Evolutionary conservation across 2,888 invertebrate species (phyloP), one percentile per base, ranked within the genome.

Genomic region (Leucophenga montana): DNA sequence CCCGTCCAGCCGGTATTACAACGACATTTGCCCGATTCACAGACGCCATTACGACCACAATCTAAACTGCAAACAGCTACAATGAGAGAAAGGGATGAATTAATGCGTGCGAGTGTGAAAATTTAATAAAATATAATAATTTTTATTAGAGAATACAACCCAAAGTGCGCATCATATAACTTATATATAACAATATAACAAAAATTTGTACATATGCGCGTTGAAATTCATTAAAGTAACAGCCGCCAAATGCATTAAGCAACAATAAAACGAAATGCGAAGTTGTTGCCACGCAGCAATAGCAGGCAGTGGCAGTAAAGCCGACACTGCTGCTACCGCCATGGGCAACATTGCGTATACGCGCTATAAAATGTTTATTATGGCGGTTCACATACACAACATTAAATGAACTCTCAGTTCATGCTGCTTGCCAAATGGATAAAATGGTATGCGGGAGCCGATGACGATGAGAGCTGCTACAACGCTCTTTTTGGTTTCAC

Each of bases 1-100:
- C 98, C 98, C 0, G 95, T 95, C 98, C 98, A 99, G 50, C 97
- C 97, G 46, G 93, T 92, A 77, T 95, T 94, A 87, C 98, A 99
- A 67, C 94, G 93, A 89, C 98, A 99, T 77, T 94, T 93, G 69
- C 96, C 96, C 79, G 95, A 94, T 83, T 96, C 95, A 88, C 99
- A 99, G 68, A 94, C 93, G n/a, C 98, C 98, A 88, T 98, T 96
- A 33, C 93, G 92, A 64, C 97, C 96, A 86, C 99, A 99, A 87
- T 97, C 96, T 89, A 97, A 90, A 78, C 95, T 95, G 89, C 98
- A 99, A 64, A 95, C 92, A 85, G 96, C 97, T 97, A 89, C 57
- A 88, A 77, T 5, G 9, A 39, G 11, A 39, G 39, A 39, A 64
- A 27, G 16, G 16, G 22, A 56, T 67, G 62, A 46, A 56, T 31